These are phyloP conservation scores for Aramus guarauna DNA, from an alignment of 2,113 vertebrate species.

Conservation along the genomic window DNA sequence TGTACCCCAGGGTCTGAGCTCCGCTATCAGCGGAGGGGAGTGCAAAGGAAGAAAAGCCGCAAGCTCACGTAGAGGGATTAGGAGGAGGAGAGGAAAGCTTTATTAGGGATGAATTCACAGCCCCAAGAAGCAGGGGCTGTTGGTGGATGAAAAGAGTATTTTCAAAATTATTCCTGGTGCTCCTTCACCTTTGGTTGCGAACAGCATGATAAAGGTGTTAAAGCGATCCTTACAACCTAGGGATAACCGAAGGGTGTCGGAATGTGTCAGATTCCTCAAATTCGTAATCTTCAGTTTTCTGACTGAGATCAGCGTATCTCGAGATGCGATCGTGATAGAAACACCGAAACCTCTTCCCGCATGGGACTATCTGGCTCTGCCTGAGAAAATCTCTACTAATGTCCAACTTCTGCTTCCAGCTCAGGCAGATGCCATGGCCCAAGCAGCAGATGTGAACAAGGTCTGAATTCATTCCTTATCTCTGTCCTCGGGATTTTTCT, in stretches of 20 bases:
- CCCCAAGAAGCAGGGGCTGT: neutral
- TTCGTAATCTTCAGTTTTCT: neutral
- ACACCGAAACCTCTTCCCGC: accelerated
- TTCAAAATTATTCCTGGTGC: neutral
- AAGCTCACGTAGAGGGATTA: accelerated
- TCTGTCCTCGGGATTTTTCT: accelerated
- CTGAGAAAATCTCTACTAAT: accelerated
- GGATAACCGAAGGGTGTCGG: neutral
- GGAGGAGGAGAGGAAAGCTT: neutral
- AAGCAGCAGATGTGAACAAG: accelerated
- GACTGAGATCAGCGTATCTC: accelerated
- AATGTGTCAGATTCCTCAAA: neutral
- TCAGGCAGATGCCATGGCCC: neutral
- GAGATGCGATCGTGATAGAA: accelerated
- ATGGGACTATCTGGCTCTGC: accelerated
- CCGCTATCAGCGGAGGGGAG: neutral
- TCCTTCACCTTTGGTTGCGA: accelerated
- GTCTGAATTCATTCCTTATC: neutral
- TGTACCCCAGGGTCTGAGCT: accelerated
- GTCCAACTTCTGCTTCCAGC: neutral
- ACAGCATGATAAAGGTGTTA: neutral
- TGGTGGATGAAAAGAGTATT: neutral
- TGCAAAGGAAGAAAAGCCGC: neutral
- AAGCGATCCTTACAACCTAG: accelerated
- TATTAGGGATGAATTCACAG: accelerated